Conservation (phyloP, 2,888 invertebrate genomes). For the Scaptomyza tumidula region DNA sequence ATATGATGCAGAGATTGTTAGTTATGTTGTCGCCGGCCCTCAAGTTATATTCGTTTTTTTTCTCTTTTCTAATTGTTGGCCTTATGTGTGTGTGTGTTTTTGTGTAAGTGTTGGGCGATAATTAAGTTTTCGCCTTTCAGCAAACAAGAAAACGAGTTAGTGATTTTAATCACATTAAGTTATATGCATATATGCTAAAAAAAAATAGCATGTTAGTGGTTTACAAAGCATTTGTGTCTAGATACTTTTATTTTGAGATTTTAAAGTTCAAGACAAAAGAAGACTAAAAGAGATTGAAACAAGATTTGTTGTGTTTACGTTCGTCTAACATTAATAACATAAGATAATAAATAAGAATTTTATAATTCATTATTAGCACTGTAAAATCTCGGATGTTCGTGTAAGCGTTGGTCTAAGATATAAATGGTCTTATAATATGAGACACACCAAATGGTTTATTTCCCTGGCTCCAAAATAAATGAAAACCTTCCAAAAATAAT, state of each 20-base stretch:
- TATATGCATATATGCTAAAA: neutral
- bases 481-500: too few species aligned
- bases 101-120: constrained; percentile 18
- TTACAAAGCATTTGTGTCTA: neutral
- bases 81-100: constrained; percentile 5
- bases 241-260: neutral
- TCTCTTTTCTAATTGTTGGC: constrained; percentile 1
- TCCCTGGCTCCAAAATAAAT: too few species aligned
- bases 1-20: constrained; percentile 49
- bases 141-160: constrained; percentile 1
- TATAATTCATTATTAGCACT: too few species aligned
- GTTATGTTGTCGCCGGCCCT: constrained; percentile 44
- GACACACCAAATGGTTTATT: too few species aligned
- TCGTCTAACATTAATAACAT: too few species aligned
- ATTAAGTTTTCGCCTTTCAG: constrained; percentile 37
- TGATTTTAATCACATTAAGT: neutral
- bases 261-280: too few species aligned
- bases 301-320: too few species aligned
- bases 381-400: too few species aligned
- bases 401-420: too few species aligned
- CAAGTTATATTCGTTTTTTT: constrained; percentile 28
- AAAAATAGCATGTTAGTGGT: neutral
- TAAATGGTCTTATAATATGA: too few species aligned
- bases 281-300: too few species aligned
- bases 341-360: too few species aligned